Percentiles rank a stretch among this genome's conserved stretches.
Conservation (phyloP, 1,140 invertebrate species). For the Drosophila cardini region DNA sequence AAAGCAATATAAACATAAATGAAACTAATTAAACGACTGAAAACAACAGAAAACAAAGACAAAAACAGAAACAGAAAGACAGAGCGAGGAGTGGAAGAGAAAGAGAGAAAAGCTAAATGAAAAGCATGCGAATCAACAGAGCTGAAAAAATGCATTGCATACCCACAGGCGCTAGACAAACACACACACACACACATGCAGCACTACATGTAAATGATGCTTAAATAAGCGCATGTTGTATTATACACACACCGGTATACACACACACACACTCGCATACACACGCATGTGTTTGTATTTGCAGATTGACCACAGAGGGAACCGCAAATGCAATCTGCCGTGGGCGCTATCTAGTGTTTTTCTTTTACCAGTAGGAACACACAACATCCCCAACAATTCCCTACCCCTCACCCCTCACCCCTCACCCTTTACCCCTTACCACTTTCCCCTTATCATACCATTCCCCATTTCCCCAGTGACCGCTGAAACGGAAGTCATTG, state of each 20-base stretch:
- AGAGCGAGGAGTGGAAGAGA: too few relatives aligned
- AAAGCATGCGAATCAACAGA: conserved; percentile 58
- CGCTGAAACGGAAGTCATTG: conserved; percentile 74
- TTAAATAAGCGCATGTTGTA: conserved; percentile 53
- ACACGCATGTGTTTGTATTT: conserved; percentile 50
- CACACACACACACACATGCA: conserved; percentile 25
- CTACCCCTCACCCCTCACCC: neutral
- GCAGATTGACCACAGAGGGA: conserved; percentile 52
- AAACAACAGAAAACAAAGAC: conserved; percentile 41
- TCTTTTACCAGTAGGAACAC: conserved; percentile 12
- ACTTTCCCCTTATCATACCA: neutral
- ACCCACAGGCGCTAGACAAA: conserved; percentile 19
- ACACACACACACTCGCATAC: conserved; percentile 5
- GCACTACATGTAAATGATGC: conserved; percentile 67
- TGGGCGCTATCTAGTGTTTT: conserved; percentile 41
- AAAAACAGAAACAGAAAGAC: conserved; percentile 23
- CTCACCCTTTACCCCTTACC: neutral
- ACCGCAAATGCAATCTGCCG: conserved; percentile 78
- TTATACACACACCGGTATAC: conserved; percentile 17
- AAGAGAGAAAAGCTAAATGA: conserved; percentile 9
- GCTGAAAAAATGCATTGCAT: conserved; percentile 47
- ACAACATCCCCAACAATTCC: too few relatives aligned
- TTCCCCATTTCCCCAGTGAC: neutral
- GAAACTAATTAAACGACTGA: conserved; percentile 75
- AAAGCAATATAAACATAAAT: conserved; percentile 78